phyloP scores from a whole-genome alignment of 2,888 invertebrate species.

The Malthinus flaveolus region DNA sequence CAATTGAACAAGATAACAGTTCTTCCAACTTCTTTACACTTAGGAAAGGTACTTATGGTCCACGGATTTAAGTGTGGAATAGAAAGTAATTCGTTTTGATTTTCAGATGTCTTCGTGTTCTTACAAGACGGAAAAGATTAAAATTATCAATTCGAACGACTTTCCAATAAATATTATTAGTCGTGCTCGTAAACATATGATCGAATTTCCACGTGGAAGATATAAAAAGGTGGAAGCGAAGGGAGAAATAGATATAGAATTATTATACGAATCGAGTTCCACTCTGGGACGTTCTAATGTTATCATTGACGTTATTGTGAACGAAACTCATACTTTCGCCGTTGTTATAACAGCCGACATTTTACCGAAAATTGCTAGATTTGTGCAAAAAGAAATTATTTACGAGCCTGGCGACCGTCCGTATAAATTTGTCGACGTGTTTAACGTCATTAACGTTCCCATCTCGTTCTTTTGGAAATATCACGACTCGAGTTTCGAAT shows the following conservation, averaged over 20 bases:
- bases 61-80: background rate
- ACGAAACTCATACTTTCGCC: conserved; percentile 52
- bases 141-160: conserved; percentile 49
- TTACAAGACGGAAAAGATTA: conserved; percentile 42
- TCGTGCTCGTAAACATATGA: conserved; percentile 34
- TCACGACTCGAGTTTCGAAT: conserved; percentile 55
- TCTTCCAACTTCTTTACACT: conserved; percentile 45
- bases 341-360: conserved; percentile 52
- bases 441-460: conserved; percentile 60
- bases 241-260: conserved; percentile 33
- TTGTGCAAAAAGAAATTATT: conserved; percentile 43
- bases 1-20: conserved; percentile 52
- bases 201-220: conserved; percentile 35
- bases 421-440: conserved; percentile 56
- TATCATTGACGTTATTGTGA: conserved; percentile 52
- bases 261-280: conserved; percentile 39
- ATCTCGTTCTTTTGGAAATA: conserved; percentile 58
- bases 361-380: conserved; percentile 46
- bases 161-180: conserved; percentile 45
- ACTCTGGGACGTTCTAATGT: conserved; percentile 46
- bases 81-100: background rate
- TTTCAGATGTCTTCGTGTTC: conserved; percentile 40
- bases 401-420: conserved; percentile 49
- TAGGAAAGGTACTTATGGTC: conserved; percentile 37
- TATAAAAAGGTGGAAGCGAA: conserved; percentile 32